These are phyloP conservation scores for Cyprinus carpio DNA, from an alignment of 2,113 vertebrate species.

Conservation along the genomic window DNA sequence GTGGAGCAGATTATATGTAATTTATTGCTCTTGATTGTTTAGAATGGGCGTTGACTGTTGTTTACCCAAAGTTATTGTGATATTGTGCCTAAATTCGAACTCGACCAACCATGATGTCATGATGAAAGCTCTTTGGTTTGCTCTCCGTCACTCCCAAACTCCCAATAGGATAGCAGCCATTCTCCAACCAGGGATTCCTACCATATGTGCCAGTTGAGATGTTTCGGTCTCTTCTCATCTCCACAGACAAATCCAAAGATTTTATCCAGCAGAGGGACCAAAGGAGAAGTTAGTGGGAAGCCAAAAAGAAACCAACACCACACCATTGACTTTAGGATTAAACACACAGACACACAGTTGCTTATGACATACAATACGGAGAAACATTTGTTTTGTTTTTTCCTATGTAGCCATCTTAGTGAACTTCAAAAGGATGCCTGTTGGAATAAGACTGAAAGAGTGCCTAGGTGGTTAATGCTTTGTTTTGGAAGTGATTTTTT, in stretches of 20 bases:
- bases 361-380: neutral
- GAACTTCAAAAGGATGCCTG: constrained; percentile 33
- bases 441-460: constrained; percentile 41
- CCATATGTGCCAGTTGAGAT: constrained; percentile 74
- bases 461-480: constrained; percentile 24
- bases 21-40: constrained; percentile 60
- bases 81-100: constrained; percentile 73
- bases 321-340: constrained; percentile 2
- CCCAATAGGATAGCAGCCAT: constrained; percentile 70
- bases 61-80: constrained; percentile 74
- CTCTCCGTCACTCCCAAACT: constrained; percentile 25
- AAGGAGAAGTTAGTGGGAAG: constrained; percentile 45
- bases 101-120: constrained; percentile 52
- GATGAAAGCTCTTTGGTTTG: constrained; percentile 9
- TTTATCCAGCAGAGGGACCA: constrained; percentile 49
- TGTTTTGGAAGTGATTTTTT: constrained; percentile 37
- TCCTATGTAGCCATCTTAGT: constrained; percentile 2
- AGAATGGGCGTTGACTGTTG: constrained; percentile 63
- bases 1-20: constrained; percentile 58
- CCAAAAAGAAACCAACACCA: constrained; percentile 34
- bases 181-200: constrained; percentile 63
- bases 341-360: constrained; percentile 2
- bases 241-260: constrained; percentile 51
- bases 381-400: constrained; percentile 12
- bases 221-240: constrained; percentile 57